These are phyloP conservation scores for Callipepla californica DNA, from an alignment of 2,113 vertebrate genomes.

Conservation along the genomic window DNA sequence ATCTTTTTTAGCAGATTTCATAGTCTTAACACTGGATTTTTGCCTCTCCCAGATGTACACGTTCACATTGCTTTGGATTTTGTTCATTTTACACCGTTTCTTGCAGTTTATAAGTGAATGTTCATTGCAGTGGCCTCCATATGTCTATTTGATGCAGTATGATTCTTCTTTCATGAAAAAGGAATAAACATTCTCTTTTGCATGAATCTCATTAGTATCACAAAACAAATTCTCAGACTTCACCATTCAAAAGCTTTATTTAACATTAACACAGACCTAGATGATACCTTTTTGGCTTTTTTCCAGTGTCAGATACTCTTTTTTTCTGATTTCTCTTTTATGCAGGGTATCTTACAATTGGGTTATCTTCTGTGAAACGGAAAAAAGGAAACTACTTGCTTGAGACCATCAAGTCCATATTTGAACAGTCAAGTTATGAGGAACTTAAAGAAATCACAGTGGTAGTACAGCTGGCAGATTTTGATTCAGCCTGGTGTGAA, in stretches of 20 bases:
- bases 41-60: neutral
- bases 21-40: neutral
- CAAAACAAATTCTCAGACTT: neutral
- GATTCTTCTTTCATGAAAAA: neutral
- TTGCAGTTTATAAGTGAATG: conserved; percentile 8
- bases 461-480: conserved; percentile 94
- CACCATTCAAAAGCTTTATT: neutral
- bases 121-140: neutral
- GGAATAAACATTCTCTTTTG: neutral
- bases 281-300: neutral
- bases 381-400: conserved; percentile 95
- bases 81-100: neutral
- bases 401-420: conserved; percentile 95
- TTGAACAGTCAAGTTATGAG: conserved; percentile 98
- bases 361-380: conserved; percentile 93
- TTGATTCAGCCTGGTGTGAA: conserved; percentile 93
- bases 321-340: conserved; percentile 56
- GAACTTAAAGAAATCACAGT: conserved; percentile 96
- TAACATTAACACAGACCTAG: neutral
- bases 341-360: conserved; percentile 94
- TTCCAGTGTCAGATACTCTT: neutral
- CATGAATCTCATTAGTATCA: neutral
- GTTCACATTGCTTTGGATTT: neutral
- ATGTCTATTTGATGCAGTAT: neutral
- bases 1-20: conserved; percentile 4